Conservation (phyloP, 2,888 invertebrate genomes). For the Eudemis profundana region DNA sequence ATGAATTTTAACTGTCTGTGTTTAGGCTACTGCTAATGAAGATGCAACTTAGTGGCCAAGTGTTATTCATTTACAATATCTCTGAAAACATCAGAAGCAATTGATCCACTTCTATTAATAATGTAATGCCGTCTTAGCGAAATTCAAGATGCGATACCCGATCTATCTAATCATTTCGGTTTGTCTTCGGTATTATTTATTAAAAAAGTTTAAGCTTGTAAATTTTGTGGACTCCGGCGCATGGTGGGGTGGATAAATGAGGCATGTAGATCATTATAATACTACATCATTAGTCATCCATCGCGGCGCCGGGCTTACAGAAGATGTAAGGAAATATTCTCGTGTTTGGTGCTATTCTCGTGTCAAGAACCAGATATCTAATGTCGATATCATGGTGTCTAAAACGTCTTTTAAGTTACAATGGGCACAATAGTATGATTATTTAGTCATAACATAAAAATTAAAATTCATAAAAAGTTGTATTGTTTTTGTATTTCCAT, state of each 20-base stretch:
- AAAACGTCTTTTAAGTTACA: background rate
- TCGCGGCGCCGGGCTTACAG: constrained; percentile 40
- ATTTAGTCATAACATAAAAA: no score
- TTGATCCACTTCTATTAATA: no score
- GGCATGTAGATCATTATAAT: constrained; percentile 61
- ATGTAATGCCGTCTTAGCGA: background rate
- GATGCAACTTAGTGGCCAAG: no score
- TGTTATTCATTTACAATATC: no score
- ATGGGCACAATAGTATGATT: background rate
- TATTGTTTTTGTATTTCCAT: no score
- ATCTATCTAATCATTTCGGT: constrained; percentile 1
- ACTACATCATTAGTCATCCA: constrained; percentile 60
- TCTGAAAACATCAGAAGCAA: no score
- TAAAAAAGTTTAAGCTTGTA: constrained; percentile 28
- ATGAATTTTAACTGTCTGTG: no score
- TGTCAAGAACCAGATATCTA: constrained; percentile 37
- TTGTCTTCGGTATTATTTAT: constrained; percentile 12
- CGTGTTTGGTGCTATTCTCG: constrained; percentile 51
- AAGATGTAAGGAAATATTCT: constrained; percentile 39
- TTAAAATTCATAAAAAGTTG: no score
- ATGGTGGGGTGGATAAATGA: constrained; percentile 54
- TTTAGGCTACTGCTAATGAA: no score
- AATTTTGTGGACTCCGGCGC: constrained; percentile 32
- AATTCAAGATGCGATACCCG: background rate
- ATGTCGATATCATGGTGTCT: constrained; percentile 9